Evolutionary conservation across 2,113 vertebrate genomes (phyloP).

Genomic region (Diadophis punctatus): DNA sequence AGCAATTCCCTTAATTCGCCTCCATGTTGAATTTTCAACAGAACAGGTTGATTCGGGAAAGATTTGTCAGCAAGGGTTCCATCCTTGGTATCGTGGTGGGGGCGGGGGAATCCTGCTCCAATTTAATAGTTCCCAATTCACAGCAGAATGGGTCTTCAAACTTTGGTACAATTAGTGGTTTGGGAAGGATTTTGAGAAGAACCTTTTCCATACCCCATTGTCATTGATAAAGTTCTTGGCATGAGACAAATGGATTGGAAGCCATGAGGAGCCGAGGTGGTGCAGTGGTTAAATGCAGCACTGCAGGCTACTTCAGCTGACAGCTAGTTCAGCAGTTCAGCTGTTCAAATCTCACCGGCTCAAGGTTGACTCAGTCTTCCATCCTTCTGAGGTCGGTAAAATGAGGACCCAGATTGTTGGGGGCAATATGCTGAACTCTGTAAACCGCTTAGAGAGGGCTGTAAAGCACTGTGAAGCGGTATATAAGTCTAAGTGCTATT

Average conservation of each 20-base stretch:
- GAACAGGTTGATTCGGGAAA: constrained; percentile 21
- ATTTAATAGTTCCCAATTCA: constrained; percentile 8
- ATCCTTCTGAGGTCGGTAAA: too few relatives aligned
- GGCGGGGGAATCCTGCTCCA: background rate
- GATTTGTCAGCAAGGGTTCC: constrained; percentile 26
- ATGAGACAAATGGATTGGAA: constrained; percentile 26
- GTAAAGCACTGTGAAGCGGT: too few relatives aligned
- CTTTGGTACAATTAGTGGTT: constrained; percentile 2
- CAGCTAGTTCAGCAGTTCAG: too few relatives aligned
- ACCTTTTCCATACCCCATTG: background rate
- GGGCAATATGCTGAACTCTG: too few relatives aligned
- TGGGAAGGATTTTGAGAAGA: background rate
- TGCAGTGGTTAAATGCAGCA: too few relatives aligned
- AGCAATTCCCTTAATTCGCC: background rate
- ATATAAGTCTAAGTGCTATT: too few relatives aligned
- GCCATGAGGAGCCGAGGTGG: too few relatives aligned
- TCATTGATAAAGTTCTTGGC: background rate
- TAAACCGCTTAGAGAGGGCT: too few relatives aligned
- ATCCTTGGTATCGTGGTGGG: background rate
- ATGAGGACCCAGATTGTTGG: too few relatives aligned
- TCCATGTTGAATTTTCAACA: background rate
- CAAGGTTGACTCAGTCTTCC: too few relatives aligned
- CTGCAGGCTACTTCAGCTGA: too few relatives aligned
- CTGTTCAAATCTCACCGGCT: too few relatives aligned
- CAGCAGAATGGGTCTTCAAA: constrained; percentile 9